Percentiles rank a stretch among this genome's conserved stretches.
Evolutionary conservation across 1,140 invertebrate genomes (phyloP).

Genomic region (Drosophila sp.): DNA sequence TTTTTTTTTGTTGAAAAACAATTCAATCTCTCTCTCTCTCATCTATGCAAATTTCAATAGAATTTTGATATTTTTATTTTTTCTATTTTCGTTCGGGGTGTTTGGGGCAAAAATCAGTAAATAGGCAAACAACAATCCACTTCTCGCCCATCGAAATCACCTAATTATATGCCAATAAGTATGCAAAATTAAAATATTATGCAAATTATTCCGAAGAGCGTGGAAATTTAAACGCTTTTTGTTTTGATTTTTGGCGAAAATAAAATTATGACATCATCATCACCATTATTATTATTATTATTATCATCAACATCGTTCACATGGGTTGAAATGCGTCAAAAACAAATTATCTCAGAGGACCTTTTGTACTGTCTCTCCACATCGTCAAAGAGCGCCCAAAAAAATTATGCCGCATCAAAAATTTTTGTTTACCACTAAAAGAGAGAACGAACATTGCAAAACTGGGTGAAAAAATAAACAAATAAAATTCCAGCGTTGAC

Average conservation of each 20-base stretch:
- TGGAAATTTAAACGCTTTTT: constrained; percentile 65
- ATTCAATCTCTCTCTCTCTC: background rate
- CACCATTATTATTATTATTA: background rate
- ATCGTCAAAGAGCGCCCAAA: constrained; percentile 1
- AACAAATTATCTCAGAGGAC: constrained; percentile 60
- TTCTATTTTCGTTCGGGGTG: background rate
- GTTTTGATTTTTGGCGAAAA: constrained; percentile 61
- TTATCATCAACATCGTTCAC: background rate
- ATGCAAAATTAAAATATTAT: constrained; percentile 74
- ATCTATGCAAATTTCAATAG: constrained; percentile 26
- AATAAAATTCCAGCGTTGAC: background rate
- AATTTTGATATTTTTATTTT: constrained; percentile 3
- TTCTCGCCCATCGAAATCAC: constrained; percentile 22
- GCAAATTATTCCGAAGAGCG: constrained; percentile 60
- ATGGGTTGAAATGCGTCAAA: constrained; percentile 59
- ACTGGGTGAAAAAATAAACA: constrained; percentile 45
- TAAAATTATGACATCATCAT: constrained; percentile 73
- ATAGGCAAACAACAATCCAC: constrained; percentile 22
- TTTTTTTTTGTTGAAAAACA: background rate
- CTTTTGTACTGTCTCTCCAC: background rate
- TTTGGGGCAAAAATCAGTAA: constrained; percentile 34
- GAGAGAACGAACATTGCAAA: constrained; percentile 18
- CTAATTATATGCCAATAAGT: constrained; percentile 73
- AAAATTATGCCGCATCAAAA: constrained; percentile 48
- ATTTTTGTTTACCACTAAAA: constrained; percentile 62